phyloP scores from a whole-genome alignment of 92 coral and sea anemone genomes.

The Umimayanthus kanabou region DNA sequence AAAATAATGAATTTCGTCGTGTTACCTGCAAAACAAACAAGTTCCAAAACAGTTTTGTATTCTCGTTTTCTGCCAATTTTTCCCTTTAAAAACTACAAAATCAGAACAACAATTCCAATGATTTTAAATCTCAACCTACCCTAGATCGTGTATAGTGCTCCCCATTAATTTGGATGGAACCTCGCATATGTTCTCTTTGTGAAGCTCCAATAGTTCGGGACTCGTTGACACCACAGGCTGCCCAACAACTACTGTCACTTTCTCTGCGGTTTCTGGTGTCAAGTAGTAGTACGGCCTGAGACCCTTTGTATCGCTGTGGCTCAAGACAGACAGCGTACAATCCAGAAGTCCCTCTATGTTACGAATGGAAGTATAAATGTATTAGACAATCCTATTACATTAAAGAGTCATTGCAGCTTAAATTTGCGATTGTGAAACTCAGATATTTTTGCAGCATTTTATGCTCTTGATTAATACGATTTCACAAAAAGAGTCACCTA shows the following conservation, averaged over 20 bases:
- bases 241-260: slow-evolving; percentile 75
- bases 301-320: slow-evolving; percentile 48
- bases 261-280: slow-evolving; percentile 55
- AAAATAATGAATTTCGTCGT: too few relatives aligned
- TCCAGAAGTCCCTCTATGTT: slow-evolving; percentile 44
- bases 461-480: too few relatives aligned
- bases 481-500: too few relatives aligned
- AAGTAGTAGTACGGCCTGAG: slow-evolving; percentile 62
- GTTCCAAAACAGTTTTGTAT: too few relatives aligned
- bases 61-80: too few relatives aligned
- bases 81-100: too few relatives aligned
- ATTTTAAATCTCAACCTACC: slow-evolving; percentile 55
- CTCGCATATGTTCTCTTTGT: slow-evolving; percentile 15
- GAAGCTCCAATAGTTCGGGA: background rate
- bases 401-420: background rate
- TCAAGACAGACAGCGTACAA: slow-evolving; percentile 60
- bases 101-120: background rate
- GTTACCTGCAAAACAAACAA: too few relatives aligned
- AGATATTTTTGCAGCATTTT: too few relatives aligned
- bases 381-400: background rate
- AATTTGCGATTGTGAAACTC: too few relatives aligned
- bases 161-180: slow-evolving; percentile 47
- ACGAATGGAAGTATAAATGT: background rate
- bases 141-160: slow-evolving; percentile 68
- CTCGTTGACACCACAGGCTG: slow-evolving; percentile 31